phyloP scores from a whole-genome alignment of 2,888 invertebrate genomes.

The Eilema griseolum region DNA sequence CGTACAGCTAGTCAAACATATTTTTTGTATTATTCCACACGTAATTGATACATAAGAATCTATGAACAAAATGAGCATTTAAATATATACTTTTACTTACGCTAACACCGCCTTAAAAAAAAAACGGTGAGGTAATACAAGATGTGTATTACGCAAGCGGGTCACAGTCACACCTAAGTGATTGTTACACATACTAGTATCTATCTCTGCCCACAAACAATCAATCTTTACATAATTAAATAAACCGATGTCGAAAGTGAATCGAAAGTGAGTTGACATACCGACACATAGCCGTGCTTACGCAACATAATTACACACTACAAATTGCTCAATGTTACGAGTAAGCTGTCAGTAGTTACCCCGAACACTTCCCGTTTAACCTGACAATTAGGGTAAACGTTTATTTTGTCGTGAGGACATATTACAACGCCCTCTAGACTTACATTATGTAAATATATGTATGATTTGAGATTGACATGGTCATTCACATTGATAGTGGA shows the following conservation, averaged over 20 bases:
- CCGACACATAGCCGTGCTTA: constrained; percentile 49
- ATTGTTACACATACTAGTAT: constrained; percentile 24
- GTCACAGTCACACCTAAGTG: constrained; percentile 41
- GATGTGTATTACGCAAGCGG: constrained; percentile 31
- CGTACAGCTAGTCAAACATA: neutral
- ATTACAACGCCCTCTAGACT: too few relatives aligned
- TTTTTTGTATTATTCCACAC: neutral
- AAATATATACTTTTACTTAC: constrained; percentile 1
- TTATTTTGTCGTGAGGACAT: too few relatives aligned
- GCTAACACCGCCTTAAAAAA: neutral
- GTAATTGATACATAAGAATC: neutral
- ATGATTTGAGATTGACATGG: too few relatives aligned
- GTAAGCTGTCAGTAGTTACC: neutral
- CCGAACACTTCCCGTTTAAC: neutral
- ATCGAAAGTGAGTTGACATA: constrained; percentile 60
- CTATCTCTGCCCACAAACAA: constrained; percentile 39
- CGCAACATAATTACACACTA: constrained; percentile 57
- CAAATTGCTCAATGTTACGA: constrained; percentile 16
- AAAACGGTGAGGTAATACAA: neutral
- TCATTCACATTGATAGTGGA: too few relatives aligned
- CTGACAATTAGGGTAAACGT: neutral
- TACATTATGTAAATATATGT: too few relatives aligned
- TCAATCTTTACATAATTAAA: constrained; percentile 64
- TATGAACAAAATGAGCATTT: constrained; percentile 1
- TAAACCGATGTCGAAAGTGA: constrained; percentile 47